Evolutionary conservation across 2,888 invertebrate species (phyloP), one percentile per base, ranked within the genome.

Genomic region (Nephrotoma appendiculata): DNA sequence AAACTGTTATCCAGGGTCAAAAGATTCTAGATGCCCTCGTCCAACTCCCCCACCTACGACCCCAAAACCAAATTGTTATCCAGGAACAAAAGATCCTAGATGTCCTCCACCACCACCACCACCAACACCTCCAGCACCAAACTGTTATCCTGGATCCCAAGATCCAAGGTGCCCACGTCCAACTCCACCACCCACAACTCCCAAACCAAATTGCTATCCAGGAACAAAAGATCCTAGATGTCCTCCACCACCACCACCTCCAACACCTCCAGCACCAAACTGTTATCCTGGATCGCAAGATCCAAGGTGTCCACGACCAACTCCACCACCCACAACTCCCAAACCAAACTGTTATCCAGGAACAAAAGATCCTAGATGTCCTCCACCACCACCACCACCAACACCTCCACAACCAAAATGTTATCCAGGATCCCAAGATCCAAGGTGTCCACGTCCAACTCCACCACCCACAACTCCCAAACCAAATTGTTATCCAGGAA

Each of bases 141-240:
- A 87, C 91, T 92, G 48, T 91, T 92, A 88, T 91, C 93, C 89
- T 90, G 93, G 90, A 91, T 92, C 89, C 90, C 92, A 52, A 90
- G 93, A 92, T 88, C 91, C 91, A 0, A 89, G 89, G 43, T 92
- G 92, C 87, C 91, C 90, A 0, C 89, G 89, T 88, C 89, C 90
- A 86, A 89, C 90, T 2, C 87, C 89, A 0, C 6, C 88, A 43
- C 85, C 85, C 0, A 85, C 87, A 9, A 86, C 41, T 85, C 3
- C 88, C 0, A 86, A 87, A n/a, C 89, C 90, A 5, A 87, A 88
- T 0, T 90, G 90, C 87, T 89, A 89, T 57, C 90, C 90, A 5
- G 90, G 90, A 42, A 89, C 89, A 5, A 89, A 88, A 0, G 90
- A 90, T 87, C 89, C 89, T 4, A 86, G 89, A n/a, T 89, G 90